Base-by-base conservation (phyloP, 1,140 invertebrate genomes). In the Plutomurus gul region DNA sequence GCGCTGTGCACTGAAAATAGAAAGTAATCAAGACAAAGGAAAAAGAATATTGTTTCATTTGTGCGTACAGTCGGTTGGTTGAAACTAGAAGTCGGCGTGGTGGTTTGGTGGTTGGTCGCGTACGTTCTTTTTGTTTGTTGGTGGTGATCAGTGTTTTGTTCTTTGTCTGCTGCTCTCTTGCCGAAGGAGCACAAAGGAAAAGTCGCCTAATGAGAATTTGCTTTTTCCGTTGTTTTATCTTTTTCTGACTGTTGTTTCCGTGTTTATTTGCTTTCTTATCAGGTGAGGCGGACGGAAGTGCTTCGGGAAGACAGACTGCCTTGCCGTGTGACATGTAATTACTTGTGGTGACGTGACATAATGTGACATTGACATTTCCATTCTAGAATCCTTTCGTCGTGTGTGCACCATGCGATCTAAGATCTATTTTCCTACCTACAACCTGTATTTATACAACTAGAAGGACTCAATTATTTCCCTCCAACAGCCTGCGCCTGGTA, bases 281-380 rank as follows among this genome's bases (percentile, higher is more conserved):
- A 65, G 56, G 56, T 65, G 30, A 30, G 36, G 30, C 56, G 56
- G 56, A 65, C 56, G 56, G 56, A 65, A 65, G 18, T 65, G 25
- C 36, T 65, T 65, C 56, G 27, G 25, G 56, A 18, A 65, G 56
- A 65, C 56, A 65, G 27, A 65, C 56, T 65, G 27, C 56, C 27
- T 30, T 33, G 25, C 27, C 56, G 30, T 65, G 56, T 65, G n/a
- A 4, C 27, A 65, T 65, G 56, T 65, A 27, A 65, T 65, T 65
- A 65, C 56, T 65, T 65, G 56, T 65, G 56, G 27, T 65, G 56
- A 65, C 56, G 56, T 65, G 56, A 65, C 56, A 65, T 65, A 65
- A 65, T 36, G 27, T 27, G 56, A 65, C 56, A 65, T 65, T 65
- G 56, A 65, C 56, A 65, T 65, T 65, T 65, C 30, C 56, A 65